phyloP scores from a whole-genome alignment of 2,888 invertebrate species.

The Drosophila ezoana region DNA sequence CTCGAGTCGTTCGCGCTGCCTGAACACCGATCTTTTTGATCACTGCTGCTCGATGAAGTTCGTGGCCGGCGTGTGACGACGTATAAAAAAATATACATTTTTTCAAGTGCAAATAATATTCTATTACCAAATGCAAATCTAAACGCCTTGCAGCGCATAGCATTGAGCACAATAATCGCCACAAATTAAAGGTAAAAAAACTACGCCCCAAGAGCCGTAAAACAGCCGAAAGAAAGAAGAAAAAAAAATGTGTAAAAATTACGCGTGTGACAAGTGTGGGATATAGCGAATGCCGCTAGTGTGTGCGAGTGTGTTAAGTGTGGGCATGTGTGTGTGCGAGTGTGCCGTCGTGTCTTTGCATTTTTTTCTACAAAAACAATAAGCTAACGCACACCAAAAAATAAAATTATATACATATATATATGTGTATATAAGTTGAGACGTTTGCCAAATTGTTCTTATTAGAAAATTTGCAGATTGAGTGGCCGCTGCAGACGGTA shows the following conservation, averaged over 20 bases:
- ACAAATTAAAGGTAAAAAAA: slow-evolving; percentile 48
- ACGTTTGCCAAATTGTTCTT: slow-evolving; percentile 40
- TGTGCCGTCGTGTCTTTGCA: slow-evolving; percentile 75
- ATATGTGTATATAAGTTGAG: slow-evolving; percentile 10
- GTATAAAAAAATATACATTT: slow-evolving; percentile 42
- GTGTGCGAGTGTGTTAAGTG: slow-evolving; percentile 17
- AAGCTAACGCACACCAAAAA: slow-evolving; percentile 18
- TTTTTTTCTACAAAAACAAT: slow-evolving; percentile 71
- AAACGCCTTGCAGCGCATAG: slow-evolving; percentile 17
- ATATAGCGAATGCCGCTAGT: slow-evolving; percentile 34
- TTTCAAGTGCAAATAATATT: slow-evolving; percentile 55
- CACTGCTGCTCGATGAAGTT: slow-evolving; percentile 71
- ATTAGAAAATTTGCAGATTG: slow-evolving; percentile 45
- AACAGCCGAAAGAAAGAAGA: slow-evolving; percentile 26
- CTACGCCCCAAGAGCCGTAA: slow-evolving; percentile 23
- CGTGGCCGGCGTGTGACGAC: slow-evolving; percentile 68
- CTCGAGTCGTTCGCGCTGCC: slow-evolving; percentile 12
- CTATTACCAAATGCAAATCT: slow-evolving; percentile 39
- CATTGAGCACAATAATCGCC: slow-evolving; percentile 13
- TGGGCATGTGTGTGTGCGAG: slow-evolving; percentile 15
- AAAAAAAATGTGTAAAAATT: slow-evolving; percentile 40
- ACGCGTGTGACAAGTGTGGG: slow-evolving; percentile 76
- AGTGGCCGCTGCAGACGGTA: slow-evolving; percentile 2
- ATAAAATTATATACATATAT: slow-evolving; percentile 14
- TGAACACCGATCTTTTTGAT: slow-evolving; percentile 61